Percentiles rank a stretch among this genome's conserved stretches.
phyloP scores from a whole-genome alignment of 2,888 invertebrate genomes.

The Cetonia aurata region DNA sequence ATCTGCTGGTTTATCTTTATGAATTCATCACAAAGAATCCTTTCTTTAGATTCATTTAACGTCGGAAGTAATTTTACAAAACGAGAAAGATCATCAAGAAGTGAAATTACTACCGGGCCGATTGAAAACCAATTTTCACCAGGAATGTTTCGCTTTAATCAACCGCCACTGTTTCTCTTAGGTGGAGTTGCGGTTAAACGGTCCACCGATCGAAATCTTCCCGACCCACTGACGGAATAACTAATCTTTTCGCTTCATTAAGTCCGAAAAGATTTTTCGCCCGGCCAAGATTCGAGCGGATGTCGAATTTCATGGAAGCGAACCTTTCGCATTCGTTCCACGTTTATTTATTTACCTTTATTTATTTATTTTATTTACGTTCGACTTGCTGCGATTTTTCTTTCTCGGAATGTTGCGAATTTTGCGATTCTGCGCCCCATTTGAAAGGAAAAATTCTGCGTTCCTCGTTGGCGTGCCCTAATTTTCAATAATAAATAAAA shows the following conservation, averaged over 20 bases:
- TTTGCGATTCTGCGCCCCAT: too few relatives aligned
- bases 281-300: conserved; percentile 22
- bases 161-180: conserved; percentile 15
- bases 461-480: too few relatives aligned
- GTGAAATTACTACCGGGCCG: neutral
- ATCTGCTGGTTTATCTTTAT: too few relatives aligned
- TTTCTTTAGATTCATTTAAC: too few relatives aligned
- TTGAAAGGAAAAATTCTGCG: too few relatives aligned
- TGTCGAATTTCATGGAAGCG: conserved; percentile 8
- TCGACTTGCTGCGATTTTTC: too few relatives aligned
- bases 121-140: conserved; percentile 10
- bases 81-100: neutral
- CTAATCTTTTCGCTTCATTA: conserved; percentile 37
- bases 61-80: too few relatives aligned
- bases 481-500: too few relatives aligned
- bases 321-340: neutral
- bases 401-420: too few relatives aligned
- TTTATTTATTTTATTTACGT: conserved; percentile 6
- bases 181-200: conserved; percentile 9
- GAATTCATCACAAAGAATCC: too few relatives aligned
- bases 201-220: conserved; percentile 9
- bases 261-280: conserved; percentile 34
- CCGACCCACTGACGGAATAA: conserved; percentile 10
- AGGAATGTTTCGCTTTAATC: conserved; percentile 9
- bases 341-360: conserved; percentile 19